Evolutionary conservation across 2,113 vertebrate genomes (phyloP).

Genomic region (Ahaetulla prasina): DNA sequence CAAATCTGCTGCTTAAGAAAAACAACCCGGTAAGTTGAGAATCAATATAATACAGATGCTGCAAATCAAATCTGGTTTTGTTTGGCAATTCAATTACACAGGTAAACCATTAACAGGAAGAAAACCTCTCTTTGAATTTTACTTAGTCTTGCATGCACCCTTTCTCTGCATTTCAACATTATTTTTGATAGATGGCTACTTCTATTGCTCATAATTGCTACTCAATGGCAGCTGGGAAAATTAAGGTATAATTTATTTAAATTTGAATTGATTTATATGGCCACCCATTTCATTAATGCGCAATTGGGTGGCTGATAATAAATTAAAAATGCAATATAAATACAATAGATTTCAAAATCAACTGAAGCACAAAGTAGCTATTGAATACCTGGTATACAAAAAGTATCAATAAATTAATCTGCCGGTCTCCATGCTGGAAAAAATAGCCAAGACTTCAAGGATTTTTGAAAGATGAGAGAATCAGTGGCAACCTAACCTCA

Average conservation of each 20-base stretch:
- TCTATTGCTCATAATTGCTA: slow-evolving; percentile 1
- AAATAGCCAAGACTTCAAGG: not conserved
- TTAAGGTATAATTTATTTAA: slow-evolving; percentile 3
- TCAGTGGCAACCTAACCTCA: not conserved
- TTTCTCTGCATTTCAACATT: not conserved
- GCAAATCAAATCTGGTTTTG: not conserved
- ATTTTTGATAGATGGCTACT: slow-evolving; percentile 3
- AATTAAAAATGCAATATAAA: not conserved
- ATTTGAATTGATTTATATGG: not conserved
- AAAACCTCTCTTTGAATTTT: not conserved
- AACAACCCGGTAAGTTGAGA: not conserved
- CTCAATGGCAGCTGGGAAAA: not conserved
- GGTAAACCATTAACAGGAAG: not conserved
- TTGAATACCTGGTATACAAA: not conserved
- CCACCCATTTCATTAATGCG: not conserved
- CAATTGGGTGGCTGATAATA: not conserved
- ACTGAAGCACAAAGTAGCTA: not conserved
- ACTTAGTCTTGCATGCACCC: not conserved
- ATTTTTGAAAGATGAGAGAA: not conserved
- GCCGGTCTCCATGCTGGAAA: not conserved
- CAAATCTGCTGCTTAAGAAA: not conserved
- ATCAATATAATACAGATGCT: not conserved
- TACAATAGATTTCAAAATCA: not conserved
- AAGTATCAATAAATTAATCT: not conserved
- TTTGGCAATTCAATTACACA: slow-evolving; percentile 11